A percentile compares a stretch with the other conserved stretches of the same genome.
These are phyloP conservation scores for Belgica antarctica DNA, from an alignment of 2,888 invertebrate genomes.

Conservation along the genomic window DNA sequence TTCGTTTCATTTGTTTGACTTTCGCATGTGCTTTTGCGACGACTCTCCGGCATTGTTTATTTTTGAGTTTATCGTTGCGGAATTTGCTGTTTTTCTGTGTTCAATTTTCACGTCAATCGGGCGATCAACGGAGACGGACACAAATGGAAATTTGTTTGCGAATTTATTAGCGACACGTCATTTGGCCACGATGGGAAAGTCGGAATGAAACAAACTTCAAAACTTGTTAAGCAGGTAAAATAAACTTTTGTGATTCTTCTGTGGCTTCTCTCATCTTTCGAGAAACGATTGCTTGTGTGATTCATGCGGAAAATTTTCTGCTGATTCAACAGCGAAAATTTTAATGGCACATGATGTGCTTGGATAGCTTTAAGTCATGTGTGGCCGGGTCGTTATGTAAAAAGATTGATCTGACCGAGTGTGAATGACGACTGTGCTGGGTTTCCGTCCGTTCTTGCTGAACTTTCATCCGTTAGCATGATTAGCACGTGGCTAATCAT, in stretches of 20 bases:
- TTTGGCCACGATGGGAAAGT: no score
- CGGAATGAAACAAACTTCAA: no score
- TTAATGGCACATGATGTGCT: not conserved
- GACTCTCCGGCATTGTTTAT: conserved; percentile 18
- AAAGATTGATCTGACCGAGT: not conserved
- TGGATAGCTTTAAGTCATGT: not conserved
- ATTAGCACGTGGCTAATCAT: conserved; percentile 2
- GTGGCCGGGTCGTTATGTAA: not conserved
- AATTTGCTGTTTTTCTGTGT: not conserved
- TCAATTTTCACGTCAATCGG: no score
- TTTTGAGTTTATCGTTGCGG: conserved; percentile 31
- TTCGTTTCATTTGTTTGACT: conserved; percentile 33
- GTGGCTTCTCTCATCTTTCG: no score
- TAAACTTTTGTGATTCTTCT: not conserved
- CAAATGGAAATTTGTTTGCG: conserved; percentile 10
- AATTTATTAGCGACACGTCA: conserved; percentile 30
- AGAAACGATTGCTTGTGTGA: no score
- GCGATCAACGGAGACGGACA: conserved; percentile 22
- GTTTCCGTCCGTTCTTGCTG: no score
- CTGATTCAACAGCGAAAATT: not conserved
- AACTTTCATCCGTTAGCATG: not conserved
- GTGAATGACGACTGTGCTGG: no score
- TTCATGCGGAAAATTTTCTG: not conserved
- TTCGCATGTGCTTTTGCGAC: conserved; percentile 35
- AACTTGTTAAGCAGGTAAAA: no score